Conservation (phyloP, 2,113 vertebrate genomes). For the Crotalus tigris region DNA sequence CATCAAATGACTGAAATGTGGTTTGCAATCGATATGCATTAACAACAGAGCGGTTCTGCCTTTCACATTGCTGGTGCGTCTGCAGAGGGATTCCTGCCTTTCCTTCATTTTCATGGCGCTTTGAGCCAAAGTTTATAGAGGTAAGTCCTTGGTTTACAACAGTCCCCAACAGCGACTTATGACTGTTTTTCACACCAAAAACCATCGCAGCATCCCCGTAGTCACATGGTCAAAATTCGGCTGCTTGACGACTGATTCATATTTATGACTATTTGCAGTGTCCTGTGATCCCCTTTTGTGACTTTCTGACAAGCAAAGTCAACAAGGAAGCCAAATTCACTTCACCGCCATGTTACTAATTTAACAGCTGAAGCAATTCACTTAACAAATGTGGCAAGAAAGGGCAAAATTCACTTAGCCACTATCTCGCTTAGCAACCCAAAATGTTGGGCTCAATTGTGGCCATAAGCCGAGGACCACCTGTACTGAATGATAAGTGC, state of each 20-base stretch:
- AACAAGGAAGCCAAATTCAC: background rate
- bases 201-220: background rate
- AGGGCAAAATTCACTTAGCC: too few species aligned
- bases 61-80: conserved; percentile 49
- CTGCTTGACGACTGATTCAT: background rate
- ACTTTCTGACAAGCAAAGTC: background rate
- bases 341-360: background rate
- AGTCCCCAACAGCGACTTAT: background rate
- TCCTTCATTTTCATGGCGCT: conserved; percentile 35
- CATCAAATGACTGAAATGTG: conserved; percentile 21
- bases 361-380: too few species aligned
- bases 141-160: background rate
- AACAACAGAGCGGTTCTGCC: conserved; percentile 38
- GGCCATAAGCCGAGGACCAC: too few species aligned
- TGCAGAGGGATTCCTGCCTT: conserved; percentile 43
- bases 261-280: background rate
- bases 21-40: conserved; percentile 45
- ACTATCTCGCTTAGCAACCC: too few species aligned
- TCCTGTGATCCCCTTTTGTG: background rate
- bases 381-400: too few species aligned
- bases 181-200: background rate
- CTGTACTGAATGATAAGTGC: conserved; percentile 45
- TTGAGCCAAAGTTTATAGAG: conserved; percentile 25
- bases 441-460: too few species aligned
- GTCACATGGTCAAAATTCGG: background rate